Evolutionary conservation across 2,113 vertebrate species (phyloP), one percentile per base, ranked within the genome.

Genomic region (Pelodiscus sinensis): DNA sequence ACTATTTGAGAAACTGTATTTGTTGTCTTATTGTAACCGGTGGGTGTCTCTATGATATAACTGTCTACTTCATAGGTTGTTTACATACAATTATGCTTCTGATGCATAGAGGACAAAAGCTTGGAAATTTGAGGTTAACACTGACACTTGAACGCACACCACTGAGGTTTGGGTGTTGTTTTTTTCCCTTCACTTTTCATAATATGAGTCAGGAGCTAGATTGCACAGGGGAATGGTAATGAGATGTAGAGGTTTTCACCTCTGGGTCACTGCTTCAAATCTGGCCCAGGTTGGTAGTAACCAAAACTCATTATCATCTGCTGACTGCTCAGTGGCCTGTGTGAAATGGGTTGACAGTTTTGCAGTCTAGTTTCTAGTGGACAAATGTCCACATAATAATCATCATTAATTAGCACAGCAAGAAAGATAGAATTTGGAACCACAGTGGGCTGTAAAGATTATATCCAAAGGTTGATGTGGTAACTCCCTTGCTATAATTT

Each of bases 191-290:
- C 89, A 91, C 92, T 96, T 96, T 96, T 94, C 57, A 96, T 95
- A 84, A 88, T 58, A 0, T 84, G 87, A 86, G 88, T 94, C 21
- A 2, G 95, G 93, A 88, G 81, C 78, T 73, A 58, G 25, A 90
- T 92, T 92, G 91, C 90, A 91, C 95, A 54, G 78, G 93, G 96
- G 92, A 94, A 81, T 77, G 71, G 31, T 95, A 97, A 96, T 95
- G 90, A 96, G 91, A 93, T 85, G 96, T 93, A 19, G 31, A 84
- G 82, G 95, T 96, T 94, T 84, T 95, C 92, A 95, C 89, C 95
- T 95, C 96, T 91, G 94, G 87, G 96, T 96, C 93, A 94, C 92
- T 86, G 91, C 78, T 93, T 96, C 91, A 94, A 95, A 95, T 95
- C 84, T 93, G 89, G 94, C 75, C 71, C 55, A 73, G 88, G 78